A percentile compares a stretch with the other conserved stretches of the same genome.
phyloP scores from a whole-genome alignment of 2,888 invertebrate species.

The Diogma glabrata region DNA sequence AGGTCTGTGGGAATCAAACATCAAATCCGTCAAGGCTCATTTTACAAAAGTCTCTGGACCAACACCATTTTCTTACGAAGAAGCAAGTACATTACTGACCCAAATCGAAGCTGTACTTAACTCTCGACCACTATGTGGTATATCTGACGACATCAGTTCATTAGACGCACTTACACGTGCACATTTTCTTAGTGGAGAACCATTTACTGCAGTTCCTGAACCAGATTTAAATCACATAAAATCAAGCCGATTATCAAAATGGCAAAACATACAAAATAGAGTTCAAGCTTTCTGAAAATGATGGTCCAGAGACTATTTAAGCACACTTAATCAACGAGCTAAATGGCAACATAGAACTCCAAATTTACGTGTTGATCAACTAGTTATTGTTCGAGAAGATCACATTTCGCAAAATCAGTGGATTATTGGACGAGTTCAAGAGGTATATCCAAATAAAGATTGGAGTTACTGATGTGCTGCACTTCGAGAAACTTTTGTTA shows the following conservation, averaged over 20 bases:
- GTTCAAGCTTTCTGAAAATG: neutral
- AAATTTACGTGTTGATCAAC: neutral
- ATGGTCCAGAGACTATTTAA: neutral
- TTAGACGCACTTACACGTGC: too few species aligned
- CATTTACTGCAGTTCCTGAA: neutral
- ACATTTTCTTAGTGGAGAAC: neutral
- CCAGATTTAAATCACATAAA: neutral
- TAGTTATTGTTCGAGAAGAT: neutral
- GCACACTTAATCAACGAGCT: neutral
- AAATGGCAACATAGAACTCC: neutral
- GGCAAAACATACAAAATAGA: neutral
- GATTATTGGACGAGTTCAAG: neutral
- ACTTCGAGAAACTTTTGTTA: too few species aligned
- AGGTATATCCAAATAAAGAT: neutral
- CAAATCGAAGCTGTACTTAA: too few species aligned
- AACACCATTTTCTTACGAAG: too few species aligned
- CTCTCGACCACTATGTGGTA: too few species aligned
- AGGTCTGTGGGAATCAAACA: too few species aligned
- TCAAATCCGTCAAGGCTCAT: too few species aligned
- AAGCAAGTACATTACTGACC: too few species aligned
- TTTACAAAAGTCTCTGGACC: too few species aligned
- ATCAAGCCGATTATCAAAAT: neutral
- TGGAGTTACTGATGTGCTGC: too few species aligned
- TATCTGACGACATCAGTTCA: too few species aligned
- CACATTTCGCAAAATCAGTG: neutral